Percentiles rank a stretch among this genome's conserved stretches.
Conservation (phyloP, 2,888 invertebrate genomes). For the Spodoptera exigua region DNA sequence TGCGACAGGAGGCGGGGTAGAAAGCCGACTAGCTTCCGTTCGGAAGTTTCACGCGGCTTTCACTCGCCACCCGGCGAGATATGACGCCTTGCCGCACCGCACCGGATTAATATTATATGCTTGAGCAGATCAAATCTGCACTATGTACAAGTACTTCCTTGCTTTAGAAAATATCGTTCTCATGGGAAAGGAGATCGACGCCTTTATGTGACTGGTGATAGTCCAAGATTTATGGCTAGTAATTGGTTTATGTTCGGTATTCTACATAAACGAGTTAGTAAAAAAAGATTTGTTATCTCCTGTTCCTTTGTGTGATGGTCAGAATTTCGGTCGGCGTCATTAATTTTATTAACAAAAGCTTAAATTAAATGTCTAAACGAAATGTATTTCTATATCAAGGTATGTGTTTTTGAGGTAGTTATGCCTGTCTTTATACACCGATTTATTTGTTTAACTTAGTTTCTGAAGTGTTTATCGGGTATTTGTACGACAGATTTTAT, state of each 20-base stretch:
- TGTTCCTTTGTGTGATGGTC: constrained; percentile 34
- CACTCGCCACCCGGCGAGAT: constrained; percentile 75
- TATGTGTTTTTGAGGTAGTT: constrained; percentile 2
- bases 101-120: constrained; percentile 71
- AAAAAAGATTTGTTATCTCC: constrained; percentile 41
- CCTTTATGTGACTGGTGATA: constrained; percentile 35
- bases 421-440: neutral
- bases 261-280: constrained; percentile 26
- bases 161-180: constrained; percentile 42
- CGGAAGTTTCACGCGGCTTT: constrained; percentile 86
- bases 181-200: constrained; percentile 42
- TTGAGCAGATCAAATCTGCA: constrained; percentile 64
- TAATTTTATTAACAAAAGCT: constrained; percentile 50
- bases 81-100: constrained; percentile 66
- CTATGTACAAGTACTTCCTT: constrained; percentile 58
- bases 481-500: too few relatives aligned
- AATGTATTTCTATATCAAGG: constrained; percentile 31
- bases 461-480: too few relatives aligned
- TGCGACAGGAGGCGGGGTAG: constrained; percentile 81
- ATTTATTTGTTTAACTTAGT: too few relatives aligned
- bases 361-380: constrained; percentile 40
- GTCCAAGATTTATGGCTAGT: constrained; percentile 37
- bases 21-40: constrained; percentile 85
- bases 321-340: constrained; percentile 31
- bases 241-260: constrained; percentile 43